Base-by-base conservation (phyloP, 1,140 invertebrate genomes). In the Zophobas atratus region DNA sequence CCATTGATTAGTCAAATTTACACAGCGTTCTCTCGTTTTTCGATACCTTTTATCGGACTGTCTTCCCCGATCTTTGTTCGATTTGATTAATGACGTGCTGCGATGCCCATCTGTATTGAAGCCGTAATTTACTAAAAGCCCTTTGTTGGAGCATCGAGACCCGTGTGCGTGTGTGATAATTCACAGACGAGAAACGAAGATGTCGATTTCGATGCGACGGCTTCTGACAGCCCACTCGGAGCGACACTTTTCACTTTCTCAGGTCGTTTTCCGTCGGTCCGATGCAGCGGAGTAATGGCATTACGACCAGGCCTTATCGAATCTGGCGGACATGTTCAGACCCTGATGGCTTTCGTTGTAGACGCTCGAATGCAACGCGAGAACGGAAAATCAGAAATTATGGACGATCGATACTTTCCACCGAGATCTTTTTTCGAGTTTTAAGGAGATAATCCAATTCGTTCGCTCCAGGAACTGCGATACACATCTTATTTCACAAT, bases 401-500 rank as follows among this genome's bases (percentile, higher is more conserved):
- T 32, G 38, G 2, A 34, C 60, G 60, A 67, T 67, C 60, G 39
- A 67, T 67, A 43, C 39, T 1, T 41, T 67, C 38, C 38, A 36
- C 39, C 38, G 8, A 43, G 39, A 43, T 67, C 43, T 67, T 63
- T 67, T 67, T 57, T 35, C 33, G 38, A 8, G 8, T 67, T 67
- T 67, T 46, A 67, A 67, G 39, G 43, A 1, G 60, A 43, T 67
- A 67, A 67, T 67, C 60, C 39, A 67, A 67, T 67, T 67, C 60
- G 38, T 67, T 39, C 60, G 39, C 39, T 67, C 39, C 60, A 67
- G 60, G 39, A 67, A 67, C 39, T 67, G 38, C 60, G 38, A 67
- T 67, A 67, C 39, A 67, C 60, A 67, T 67, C 60, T 67, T 67
- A 67, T 67, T 67, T 67, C 20, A 67, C 60, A 67, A 67, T 67